Percentiles rank a stretch among this genome's conserved stretches.
phyloP scores from a whole-genome alignment of 2,888 invertebrate genomes.

The Eremobia ochroleuca region DNA sequence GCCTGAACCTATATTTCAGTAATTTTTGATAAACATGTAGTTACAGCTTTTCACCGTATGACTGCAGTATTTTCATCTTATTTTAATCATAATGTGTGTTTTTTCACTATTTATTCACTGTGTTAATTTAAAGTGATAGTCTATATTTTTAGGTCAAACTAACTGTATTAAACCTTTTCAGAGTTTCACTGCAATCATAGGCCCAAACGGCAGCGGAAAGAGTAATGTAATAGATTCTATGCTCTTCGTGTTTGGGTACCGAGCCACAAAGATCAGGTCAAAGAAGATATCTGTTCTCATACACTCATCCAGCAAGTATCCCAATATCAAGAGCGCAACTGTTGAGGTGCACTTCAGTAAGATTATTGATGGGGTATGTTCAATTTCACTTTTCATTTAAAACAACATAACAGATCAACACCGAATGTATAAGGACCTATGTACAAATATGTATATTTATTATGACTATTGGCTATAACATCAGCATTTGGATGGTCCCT shows the following conservation, averaged over 20 bases:
- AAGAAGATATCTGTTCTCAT: constrained; percentile 98
- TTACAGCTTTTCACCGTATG: too few species aligned
- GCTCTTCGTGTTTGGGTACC: constrained; percentile 99
- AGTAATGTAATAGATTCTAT: constrained; percentile 99
- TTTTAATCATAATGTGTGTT: too few species aligned
- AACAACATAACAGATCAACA: too few species aligned
- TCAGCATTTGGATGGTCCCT: too few species aligned
- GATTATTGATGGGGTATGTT: constrained; percentile 94
- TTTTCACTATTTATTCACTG: neutral
- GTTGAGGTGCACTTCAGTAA: constrained; percentile 97
- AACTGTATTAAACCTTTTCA: constrained; percentile 82
- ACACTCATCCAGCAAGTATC: constrained; percentile 96
- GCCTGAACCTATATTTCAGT: too few species aligned
- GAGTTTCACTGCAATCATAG: constrained; percentile 99
- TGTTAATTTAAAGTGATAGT: neutral
- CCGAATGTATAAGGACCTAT: neutral
- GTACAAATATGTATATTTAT: neutral
- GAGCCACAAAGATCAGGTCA: constrained; percentile 98
- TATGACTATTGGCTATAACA: too few species aligned
- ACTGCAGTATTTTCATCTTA: too few species aligned
- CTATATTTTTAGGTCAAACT: neutral
- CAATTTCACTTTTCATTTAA: neutral
- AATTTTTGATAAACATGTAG: too few species aligned
- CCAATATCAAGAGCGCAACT: constrained; percentile 94
- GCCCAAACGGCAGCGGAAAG: constrained; percentile 99